Conservation (phyloP, 2,113 vertebrate species). For the Craseonycteris thonglongyai region DNA sequence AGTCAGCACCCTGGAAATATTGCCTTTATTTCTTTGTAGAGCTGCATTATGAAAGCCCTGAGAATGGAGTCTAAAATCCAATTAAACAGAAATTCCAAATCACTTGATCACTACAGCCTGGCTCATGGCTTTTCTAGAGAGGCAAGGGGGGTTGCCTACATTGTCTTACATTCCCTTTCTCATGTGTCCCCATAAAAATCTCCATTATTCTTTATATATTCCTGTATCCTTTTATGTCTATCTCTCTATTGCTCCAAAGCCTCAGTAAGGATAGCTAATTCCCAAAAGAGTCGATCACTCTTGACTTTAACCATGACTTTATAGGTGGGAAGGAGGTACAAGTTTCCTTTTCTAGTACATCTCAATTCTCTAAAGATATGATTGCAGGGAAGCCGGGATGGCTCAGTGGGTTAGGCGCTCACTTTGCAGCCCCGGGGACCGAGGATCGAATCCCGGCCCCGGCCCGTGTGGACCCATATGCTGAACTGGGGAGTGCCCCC, state of each 20-base stretch:
- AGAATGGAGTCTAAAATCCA: not conserved
- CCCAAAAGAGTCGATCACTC: not conserved
- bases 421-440: too few relatives aligned
- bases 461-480: too few relatives aligned
- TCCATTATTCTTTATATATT: not conserved
- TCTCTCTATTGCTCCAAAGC: not conserved
- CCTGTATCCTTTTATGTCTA: not conserved
- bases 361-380: not conserved
- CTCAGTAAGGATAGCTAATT: not conserved
- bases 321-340: not conserved
- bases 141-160: not conserved
- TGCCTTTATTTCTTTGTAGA: not conserved
- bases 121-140: not conserved
- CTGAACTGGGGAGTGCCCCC: too few relatives aligned
- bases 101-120: not conserved
- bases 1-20: not conserved
- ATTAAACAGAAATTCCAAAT: not conserved
- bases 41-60: not conserved
- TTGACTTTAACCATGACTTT: not conserved
- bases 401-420: too few relatives aligned
- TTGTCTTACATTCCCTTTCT: not conserved
- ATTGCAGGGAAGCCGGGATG: too few relatives aligned
- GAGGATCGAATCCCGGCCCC: too few relatives aligned
- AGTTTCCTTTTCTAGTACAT: not conserved
- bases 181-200: not conserved